These are phyloP conservation scores for Siderastrea siderea DNA, from an alignment of 92 coral and sea anemone genomes.

Conservation along the genomic window DNA sequence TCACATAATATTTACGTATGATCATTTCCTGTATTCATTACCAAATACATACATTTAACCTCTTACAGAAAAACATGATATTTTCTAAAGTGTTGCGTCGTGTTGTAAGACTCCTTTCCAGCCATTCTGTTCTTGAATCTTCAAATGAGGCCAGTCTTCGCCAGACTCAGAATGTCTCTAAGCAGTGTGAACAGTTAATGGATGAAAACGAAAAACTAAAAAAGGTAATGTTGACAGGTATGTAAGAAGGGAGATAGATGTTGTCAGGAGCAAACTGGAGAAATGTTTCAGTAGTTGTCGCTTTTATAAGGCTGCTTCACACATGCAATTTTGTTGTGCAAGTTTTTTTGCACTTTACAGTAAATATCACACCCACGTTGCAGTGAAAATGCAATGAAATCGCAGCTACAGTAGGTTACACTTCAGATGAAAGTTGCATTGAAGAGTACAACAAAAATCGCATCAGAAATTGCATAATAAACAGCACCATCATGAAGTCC, in stretches of 20 bases:
- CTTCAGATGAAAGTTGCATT: too few relatives aligned
- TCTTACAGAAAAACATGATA: neutral
- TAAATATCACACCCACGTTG: too few relatives aligned
- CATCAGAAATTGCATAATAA: too few relatives aligned
- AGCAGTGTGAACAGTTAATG: slow-evolving; percentile 90
- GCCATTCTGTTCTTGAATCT: slow-evolving; percentile 85
- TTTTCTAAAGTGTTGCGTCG: slow-evolving; percentile 86
- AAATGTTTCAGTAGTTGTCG: neutral
- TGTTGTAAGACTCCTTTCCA: slow-evolving; percentile 79
- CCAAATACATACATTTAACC: neutral
- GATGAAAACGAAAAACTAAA: slow-evolving; percentile 84
- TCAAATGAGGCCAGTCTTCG: slow-evolving; percentile 93
- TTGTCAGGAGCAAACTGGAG: neutral
- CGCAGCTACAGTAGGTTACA: too few relatives aligned
- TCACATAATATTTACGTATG: too few relatives aligned
- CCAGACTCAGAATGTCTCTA: slow-evolving; percentile 91
- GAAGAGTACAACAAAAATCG: too few relatives aligned
- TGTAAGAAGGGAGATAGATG: neutral
- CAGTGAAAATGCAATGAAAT: too few relatives aligned
- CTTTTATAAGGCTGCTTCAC: neutral
- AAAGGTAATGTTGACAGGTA: slow-evolving; percentile 72
- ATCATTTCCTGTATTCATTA: neutral
- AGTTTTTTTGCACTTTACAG: too few relatives aligned
- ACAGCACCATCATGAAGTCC: too few relatives aligned
- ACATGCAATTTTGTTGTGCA: too few relatives aligned